Conservation (phyloP, 1,140 invertebrate species). For the Drosophila auraria region DNA sequence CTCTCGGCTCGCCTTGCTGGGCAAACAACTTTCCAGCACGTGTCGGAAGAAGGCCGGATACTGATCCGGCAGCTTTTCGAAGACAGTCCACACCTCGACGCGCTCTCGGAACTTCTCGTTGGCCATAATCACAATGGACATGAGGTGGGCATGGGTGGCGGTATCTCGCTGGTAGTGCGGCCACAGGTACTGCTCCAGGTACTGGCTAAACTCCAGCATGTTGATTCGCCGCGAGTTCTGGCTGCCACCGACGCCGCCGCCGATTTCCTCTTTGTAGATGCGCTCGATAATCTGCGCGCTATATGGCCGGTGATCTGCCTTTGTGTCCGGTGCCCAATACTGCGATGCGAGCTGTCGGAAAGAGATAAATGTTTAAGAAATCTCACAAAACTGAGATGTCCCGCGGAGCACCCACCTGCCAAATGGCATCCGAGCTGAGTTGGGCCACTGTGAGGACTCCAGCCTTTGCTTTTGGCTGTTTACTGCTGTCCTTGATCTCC, state of each 20-base stretch:
- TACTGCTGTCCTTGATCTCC: slow-evolving; percentile 20
- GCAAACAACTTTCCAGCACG: slow-evolving; percentile 89
- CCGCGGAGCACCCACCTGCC: slow-evolving; percentile 67
- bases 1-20: slow-evolving; percentile 24
- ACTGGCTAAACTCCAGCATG: slow-evolving; percentile 98
- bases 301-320: slow-evolving; percentile 88
- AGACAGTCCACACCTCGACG: slow-evolving; percentile 98
- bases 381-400: slow-evolving; percentile 23
- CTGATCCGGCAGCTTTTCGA: slow-evolving; percentile 92
- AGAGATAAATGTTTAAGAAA: background rate
- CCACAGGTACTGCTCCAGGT: slow-evolving; percentile 98
- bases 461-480: slow-evolving; percentile 39
- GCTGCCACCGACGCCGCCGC: slow-evolving; percentile 87
- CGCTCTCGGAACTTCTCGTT: slow-evolving; percentile 99
- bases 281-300: slow-evolving; percentile 91
- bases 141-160: slow-evolving; percentile 92
- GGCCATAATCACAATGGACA: slow-evolving; percentile 98
- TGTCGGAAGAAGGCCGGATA: slow-evolving; percentile 95
- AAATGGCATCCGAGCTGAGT: slow-evolving; percentile 88
- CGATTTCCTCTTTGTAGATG: slow-evolving; percentile 93
- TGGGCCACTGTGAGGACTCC: slow-evolving; percentile 91
- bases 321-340: slow-evolving; percentile 94
- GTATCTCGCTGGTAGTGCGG: slow-evolving; percentile 93
- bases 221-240: slow-evolving; percentile 94
- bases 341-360: slow-evolving; percentile 91